Evolutionary conservation across 1,140 invertebrate species (phyloP).

Genomic region (Cryptotermes secundus): DNA sequence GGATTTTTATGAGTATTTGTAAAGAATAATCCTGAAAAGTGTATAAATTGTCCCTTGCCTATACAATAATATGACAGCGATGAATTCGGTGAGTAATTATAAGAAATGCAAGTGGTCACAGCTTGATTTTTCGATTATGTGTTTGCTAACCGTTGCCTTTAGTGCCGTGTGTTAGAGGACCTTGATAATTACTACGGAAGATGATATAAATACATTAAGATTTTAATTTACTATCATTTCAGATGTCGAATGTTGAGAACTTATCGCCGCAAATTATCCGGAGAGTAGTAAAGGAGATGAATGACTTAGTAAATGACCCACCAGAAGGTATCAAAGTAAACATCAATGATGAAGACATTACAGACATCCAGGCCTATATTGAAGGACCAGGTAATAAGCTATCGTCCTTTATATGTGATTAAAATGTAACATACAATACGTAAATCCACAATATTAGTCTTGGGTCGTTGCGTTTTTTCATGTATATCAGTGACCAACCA

Average conservation of each 20-base stretch:
- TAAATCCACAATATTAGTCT: too few species aligned
- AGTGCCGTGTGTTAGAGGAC: neutral
- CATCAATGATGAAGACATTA: constrained; percentile 87
- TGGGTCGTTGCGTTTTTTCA: too few species aligned
- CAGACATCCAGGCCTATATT: constrained; percentile 88
- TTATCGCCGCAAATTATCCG: constrained; percentile 89
- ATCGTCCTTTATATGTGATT: constrained; percentile 32
- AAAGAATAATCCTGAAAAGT: constrained; percentile 16
- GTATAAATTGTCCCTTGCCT: neutral
- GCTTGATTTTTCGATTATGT: constrained; percentile 11
- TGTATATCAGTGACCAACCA: too few species aligned
- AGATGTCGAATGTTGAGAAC: constrained; percentile 90
- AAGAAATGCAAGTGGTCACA: neutral
- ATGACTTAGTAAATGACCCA: constrained; percentile 70
- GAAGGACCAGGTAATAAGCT: constrained; percentile 73
- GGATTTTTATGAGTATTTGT: constrained; percentile 2
- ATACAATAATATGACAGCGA: constrained; percentile 43
- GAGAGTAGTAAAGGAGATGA: constrained; percentile 79
- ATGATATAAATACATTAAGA: neutral
- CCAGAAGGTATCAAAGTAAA: constrained; percentile 87
- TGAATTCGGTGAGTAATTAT: constrained; percentile 46
- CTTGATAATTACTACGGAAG: neutral
- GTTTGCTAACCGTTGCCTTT: neutral
- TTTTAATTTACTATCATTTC: constrained; percentile 38
- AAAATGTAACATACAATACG: neutral